Evolutionary conservation across 2,113 vertebrate genomes (phyloP).

Genomic region (Gulo gulo): DNA sequence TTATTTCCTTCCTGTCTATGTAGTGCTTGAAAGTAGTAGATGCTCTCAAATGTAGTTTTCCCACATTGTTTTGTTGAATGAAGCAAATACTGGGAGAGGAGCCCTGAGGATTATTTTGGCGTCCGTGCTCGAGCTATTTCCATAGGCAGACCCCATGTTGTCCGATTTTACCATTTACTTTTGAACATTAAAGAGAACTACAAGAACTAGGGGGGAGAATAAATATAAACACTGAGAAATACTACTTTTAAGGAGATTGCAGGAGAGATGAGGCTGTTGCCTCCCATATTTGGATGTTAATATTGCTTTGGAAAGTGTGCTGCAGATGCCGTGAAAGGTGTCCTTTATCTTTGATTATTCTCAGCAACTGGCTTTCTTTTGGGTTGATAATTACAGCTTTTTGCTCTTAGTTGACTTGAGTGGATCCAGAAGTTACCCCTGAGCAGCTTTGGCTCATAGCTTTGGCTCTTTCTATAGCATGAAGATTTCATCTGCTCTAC

Average conservation of each 20-base stretch:
- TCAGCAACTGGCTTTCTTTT: neutral
- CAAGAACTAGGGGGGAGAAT: neutral
- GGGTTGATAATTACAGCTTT: neutral
- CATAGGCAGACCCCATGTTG: neutral
- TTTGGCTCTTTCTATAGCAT: neutral
- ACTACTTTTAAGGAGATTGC: neutral
- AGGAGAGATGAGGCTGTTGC: neutral
- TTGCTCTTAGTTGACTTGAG: neutral
- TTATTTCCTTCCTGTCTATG: neutral
- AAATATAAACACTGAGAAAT: neutral
- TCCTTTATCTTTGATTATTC: neutral
- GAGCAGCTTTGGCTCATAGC: neutral
- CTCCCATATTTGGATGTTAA: neutral
- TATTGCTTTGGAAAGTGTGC: neutral
- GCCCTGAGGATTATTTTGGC: neutral
- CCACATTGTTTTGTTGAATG: neutral
- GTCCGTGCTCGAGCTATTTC: neutral
- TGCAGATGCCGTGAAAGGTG: neutral
- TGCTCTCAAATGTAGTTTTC: neutral
- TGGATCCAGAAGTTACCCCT: neutral
- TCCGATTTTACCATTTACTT: neutral
- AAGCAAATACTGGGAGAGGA: neutral
- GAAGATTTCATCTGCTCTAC: neutral
- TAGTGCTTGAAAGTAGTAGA: neutral
- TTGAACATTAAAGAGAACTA: neutral